Conservation (phyloP, 2,888 invertebrate species). For the Agrotis segetum region DNA sequence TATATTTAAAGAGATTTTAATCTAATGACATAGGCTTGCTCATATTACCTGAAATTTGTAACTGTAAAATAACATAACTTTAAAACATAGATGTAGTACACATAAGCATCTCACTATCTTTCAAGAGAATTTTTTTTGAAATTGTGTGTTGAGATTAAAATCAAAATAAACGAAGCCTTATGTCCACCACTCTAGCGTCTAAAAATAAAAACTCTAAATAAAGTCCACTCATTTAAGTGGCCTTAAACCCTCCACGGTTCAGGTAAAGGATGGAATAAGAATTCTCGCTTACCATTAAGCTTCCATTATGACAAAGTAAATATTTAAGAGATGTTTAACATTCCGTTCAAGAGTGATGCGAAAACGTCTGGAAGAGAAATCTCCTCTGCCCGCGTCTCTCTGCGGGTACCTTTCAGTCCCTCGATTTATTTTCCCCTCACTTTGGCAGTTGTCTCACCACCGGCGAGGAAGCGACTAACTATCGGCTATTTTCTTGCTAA, state of each 20-base stretch:
- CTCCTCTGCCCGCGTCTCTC: not conserved
- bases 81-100: too few relatives aligned
- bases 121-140: too few relatives aligned
- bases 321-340: slow-evolving; percentile 58
- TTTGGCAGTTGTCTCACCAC: not conserved
- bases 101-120: too few relatives aligned
- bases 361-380: slow-evolving; percentile 35
- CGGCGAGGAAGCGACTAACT: too few relatives aligned
- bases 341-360: slow-evolving; percentile 42
- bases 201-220: slow-evolving; percentile 14
- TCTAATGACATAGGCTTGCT: too few relatives aligned
- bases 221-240: slow-evolving; percentile 8
- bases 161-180: not conserved
- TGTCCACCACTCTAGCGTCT: slow-evolving; percentile 1
- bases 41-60: too few relatives aligned
- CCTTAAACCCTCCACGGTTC: slow-evolving; percentile 5
- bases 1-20: too few relatives aligned
- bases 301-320: slow-evolving; percentile 60
- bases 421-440: slow-evolving; percentile 35
- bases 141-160: too few relatives aligned
- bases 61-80: too few relatives aligned
- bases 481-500: too few relatives aligned
- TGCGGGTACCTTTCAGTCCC: slow-evolving; percentile 3
- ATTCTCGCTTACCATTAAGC: slow-evolving; percentile 49
- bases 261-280: slow-evolving; percentile 45